phyloP scores from a whole-genome alignment of 2,113 vertebrate species.

The Tragelaphus strepsiceros region DNA sequence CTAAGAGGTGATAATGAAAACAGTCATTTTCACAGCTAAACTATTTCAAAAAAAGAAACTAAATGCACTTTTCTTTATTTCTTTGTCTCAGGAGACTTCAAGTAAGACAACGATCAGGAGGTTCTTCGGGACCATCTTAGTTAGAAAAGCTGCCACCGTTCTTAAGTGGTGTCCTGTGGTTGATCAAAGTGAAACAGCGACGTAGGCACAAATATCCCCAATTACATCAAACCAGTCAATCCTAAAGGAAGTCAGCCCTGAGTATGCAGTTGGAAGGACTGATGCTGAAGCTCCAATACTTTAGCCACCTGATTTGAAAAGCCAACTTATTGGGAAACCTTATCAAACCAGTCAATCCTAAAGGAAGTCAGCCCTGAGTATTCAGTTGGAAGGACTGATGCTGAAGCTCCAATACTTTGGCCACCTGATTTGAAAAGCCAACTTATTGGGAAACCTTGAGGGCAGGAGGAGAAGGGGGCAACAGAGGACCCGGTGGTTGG shows the following conservation, averaged over 20 bases:
- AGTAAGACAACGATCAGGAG: background rate
- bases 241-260: background rate
- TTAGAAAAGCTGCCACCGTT: accelerated
- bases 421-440: background rate
- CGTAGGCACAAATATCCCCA: no score
- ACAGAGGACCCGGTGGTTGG: background rate
- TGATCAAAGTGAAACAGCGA: background rate
- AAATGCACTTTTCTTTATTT: background rate
- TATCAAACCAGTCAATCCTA: background rate
- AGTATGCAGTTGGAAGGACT: background rate
- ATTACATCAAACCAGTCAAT: background rate
- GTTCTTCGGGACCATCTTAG: background rate
- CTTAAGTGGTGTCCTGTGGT: background rate
- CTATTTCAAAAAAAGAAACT: background rate
- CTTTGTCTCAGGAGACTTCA: background rate
- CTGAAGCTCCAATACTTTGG: background rate
- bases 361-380: background rate
- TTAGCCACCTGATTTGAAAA: background rate
- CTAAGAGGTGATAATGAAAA: background rate
- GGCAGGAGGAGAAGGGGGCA: background rate
- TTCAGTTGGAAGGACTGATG: background rate
- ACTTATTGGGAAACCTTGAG: background rate
- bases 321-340: background rate
- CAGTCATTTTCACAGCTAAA: background rate
- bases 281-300: background rate